A percentile compares a stretch with the other conserved stretches of the same genome.
phyloP scores from a whole-genome alignment of 2,113 vertebrate species.

The Oncorhynchus mykiss region DNA sequence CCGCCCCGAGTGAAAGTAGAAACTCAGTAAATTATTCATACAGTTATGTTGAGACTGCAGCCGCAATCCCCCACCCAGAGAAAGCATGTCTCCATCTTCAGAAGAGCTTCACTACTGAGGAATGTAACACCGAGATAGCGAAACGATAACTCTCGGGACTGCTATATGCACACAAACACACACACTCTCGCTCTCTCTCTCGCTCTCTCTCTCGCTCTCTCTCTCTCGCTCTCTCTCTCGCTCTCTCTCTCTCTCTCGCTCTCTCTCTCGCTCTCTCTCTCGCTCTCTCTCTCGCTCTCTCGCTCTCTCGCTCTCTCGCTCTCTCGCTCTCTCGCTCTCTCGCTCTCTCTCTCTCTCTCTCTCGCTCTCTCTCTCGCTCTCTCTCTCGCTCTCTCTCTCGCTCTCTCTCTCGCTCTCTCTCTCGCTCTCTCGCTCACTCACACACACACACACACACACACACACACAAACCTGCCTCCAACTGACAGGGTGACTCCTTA shows the following conservation, averaged over 20 bases:
- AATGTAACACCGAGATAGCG: constrained; percentile 54
- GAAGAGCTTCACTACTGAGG: constrained; percentile 13
- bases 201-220: no score
- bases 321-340: no score
- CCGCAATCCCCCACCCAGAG: background rate
- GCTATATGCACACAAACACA: constrained; percentile 15
- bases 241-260: no score
- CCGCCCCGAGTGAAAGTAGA: constrained; percentile 27
- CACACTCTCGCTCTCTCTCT: background rate
- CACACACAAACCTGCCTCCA: background rate
- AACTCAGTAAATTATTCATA: background rate
- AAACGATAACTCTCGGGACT: constrained; percentile 10
- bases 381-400: accelerated
- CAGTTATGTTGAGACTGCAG: background rate
- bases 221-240: no score
- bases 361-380: accelerated
- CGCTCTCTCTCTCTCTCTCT: no score
- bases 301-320: no score
- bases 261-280: no score
- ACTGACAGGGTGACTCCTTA: constrained; percentile 11
- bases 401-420: no score
- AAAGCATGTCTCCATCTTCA: background rate
- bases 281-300: no score
- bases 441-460: background rate
- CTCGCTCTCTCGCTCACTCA: no score